A percentile compares a stretch with the other conserved stretches of the same genome.
Conservation (phyloP, 92 coral and sea anemone genomes). For the Muricea muricata region DNA sequence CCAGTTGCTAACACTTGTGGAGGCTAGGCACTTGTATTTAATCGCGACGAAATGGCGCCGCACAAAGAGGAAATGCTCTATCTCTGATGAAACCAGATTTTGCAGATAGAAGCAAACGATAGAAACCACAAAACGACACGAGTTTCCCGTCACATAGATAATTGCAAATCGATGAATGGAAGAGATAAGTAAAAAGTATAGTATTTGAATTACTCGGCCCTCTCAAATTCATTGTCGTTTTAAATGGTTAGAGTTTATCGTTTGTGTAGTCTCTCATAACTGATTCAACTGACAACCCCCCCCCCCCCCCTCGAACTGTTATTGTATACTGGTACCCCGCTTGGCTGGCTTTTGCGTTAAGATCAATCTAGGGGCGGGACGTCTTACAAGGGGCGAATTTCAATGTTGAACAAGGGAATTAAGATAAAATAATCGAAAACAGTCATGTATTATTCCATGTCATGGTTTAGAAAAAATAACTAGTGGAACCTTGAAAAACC, state of each 20-base stretch:
- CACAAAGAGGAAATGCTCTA: slow-evolving; percentile 11
- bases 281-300: not conserved
- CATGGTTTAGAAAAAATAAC: too few relatives aligned
- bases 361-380: not conserved
- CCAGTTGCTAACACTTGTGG: not conserved
- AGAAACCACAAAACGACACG: slow-evolving; percentile 1
- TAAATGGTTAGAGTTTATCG: not conserved
- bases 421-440: not conserved
- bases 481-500: not conserved
- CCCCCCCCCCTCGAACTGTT: not conserved
- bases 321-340: not conserved
- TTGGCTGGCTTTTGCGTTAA: not conserved
- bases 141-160: not conserved
- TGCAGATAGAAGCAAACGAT: not conserved
- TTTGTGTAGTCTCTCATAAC: not conserved
- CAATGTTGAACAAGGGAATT: not conserved
- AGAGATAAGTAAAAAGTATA: slow-evolving; percentile 4
- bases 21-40: slow-evolving; percentile 7
- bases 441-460: not conserved
- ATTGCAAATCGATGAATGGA: slow-evolving; percentile 34
- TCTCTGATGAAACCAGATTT: slow-evolving; percentile 36
- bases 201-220: not conserved
- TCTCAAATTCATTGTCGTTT: not conserved
- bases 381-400: not conserved
- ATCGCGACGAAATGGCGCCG: slow-evolving; percentile 30